Conservation (phyloP, 1,140 invertebrate genomes). For the Drosophila sulfurigaster region DNA sequence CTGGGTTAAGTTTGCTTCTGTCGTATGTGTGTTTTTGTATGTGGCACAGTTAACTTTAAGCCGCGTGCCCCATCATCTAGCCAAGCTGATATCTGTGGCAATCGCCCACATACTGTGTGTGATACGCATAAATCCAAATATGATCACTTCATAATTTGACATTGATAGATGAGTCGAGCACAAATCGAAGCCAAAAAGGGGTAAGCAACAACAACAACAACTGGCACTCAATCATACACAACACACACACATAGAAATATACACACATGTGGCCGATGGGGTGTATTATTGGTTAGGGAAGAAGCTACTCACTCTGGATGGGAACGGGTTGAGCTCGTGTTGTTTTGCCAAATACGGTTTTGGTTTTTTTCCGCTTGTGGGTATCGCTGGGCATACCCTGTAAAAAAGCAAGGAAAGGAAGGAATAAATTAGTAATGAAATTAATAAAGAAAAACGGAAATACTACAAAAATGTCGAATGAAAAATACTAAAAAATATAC, state of each 20-base stretch:
- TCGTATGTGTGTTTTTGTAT: conserved; percentile 10
- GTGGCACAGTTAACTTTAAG: conserved; percentile 65
- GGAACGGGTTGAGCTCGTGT: conserved; percentile 39
- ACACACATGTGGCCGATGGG: conserved; percentile 27
- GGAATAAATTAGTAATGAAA: neutral
- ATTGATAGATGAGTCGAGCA: conserved; percentile 82
- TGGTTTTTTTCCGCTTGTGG: conserved; percentile 10
- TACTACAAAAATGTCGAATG: no score
- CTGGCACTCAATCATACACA: conserved; percentile 75
- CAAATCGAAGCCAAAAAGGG: conserved; percentile 65
- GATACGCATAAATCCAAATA: conserved; percentile 83
- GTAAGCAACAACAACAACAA: conserved; percentile 40
- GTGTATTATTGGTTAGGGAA: conserved; percentile 32
- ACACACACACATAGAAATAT: conserved; percentile 35
- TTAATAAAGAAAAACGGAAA: neutral
- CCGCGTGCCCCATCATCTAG: neutral
- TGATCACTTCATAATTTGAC: conserved; percentile 85
- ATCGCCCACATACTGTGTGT: conserved; percentile 11
- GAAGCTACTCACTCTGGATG: neutral
- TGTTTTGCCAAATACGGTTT: conserved; percentile 26
- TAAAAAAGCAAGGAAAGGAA: neutral
- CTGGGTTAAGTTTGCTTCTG: conserved; percentile 19
- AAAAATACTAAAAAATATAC: no score
- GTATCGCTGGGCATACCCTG: conserved; percentile 38
- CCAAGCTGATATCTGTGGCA: neutral